Conservation (phyloP, 2,113 vertebrate species). For the Cacatua alba region DNA sequence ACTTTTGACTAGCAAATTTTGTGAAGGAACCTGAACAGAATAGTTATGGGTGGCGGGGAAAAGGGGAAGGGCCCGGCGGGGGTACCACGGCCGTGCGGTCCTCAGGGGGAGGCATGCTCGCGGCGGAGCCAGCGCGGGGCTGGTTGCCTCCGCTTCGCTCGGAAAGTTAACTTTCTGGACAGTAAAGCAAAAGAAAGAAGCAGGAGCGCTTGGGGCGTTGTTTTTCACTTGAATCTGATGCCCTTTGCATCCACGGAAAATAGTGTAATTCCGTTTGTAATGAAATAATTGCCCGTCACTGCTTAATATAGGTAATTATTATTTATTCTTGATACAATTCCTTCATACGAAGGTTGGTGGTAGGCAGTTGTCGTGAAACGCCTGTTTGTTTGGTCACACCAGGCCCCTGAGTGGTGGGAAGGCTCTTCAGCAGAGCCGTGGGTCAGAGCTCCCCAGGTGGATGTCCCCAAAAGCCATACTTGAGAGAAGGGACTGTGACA, state of each 20-base stretch:
- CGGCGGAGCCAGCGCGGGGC: background rate
- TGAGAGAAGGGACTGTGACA: background rate
- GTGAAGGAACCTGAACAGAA: too few species aligned
- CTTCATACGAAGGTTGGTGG: background rate
- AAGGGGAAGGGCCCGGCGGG: background rate
- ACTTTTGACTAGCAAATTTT: too few species aligned
- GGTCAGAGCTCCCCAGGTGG: background rate
- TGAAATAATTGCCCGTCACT: background rate
- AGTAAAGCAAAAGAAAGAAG: background rate
- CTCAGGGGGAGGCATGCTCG: background rate
- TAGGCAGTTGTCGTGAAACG: background rate
- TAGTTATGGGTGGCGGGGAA: too few species aligned
- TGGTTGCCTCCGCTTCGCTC: background rate
- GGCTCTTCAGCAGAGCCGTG: accelerated
- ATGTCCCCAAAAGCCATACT: background rate
- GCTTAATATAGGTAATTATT: background rate
- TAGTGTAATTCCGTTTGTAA: background rate
- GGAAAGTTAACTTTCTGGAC: slow-evolving; percentile 8
- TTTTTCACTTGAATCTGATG: background rate
- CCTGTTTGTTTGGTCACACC: background rate
- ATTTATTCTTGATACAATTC: background rate
- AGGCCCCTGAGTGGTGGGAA: background rate
- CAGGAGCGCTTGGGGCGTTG: background rate
- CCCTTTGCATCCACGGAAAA: background rate
- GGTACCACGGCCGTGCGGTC: background rate